Evolutionary conservation across 2,888 invertebrate species (phyloP), one percentile per base, ranked within the genome.

Genomic region (Lissocephala sabroskyi): DNA sequence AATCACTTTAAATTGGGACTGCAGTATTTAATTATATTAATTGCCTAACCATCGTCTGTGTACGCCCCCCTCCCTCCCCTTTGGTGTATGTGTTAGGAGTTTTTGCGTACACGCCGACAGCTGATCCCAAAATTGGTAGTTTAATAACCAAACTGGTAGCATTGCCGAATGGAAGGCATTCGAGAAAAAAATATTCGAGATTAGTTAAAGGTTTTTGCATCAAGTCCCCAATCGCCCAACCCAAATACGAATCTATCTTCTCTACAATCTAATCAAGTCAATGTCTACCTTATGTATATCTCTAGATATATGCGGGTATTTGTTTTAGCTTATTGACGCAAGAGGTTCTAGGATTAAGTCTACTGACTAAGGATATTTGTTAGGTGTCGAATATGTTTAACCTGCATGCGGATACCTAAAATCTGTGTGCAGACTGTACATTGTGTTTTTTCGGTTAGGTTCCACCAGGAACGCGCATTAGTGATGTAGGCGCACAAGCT

Each of bases 281-380:
- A 28, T 13, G 13, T 40, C 2, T 14, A 41, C 29, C n/a, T 19
- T 36, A 46, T 26, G 40, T 17, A 17, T 52, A 36, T 32, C 41
- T 41, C 41, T 32, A 36, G 43, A 37, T 45, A 52, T 41, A 47
- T 49, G 19, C 49, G 42, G 35, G 37, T 49, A 58, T 49, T 49
- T 63, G 51, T 51, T 51, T 57, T 35, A 5, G 14, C 26, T 39
- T 41, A 49, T 56, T 42, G 51, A 66, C 58, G 56, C 67, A 73
- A 65, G 79, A 71, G 78, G 80, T 79, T 79, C 61, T 79, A 79
- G 58, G 46, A 36, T 71, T 75, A 71, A 49, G 36, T 50, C 26
- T 68, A 65, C 28, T 36, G 56, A 44, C 39, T 79, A 80, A 74
- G 79, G 49, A 53, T 62, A 62, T 37, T 49, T 41, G 23, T 43